Conservation (phyloP, 2,888 invertebrate genomes). For the Ochropleura plecta region DNA sequence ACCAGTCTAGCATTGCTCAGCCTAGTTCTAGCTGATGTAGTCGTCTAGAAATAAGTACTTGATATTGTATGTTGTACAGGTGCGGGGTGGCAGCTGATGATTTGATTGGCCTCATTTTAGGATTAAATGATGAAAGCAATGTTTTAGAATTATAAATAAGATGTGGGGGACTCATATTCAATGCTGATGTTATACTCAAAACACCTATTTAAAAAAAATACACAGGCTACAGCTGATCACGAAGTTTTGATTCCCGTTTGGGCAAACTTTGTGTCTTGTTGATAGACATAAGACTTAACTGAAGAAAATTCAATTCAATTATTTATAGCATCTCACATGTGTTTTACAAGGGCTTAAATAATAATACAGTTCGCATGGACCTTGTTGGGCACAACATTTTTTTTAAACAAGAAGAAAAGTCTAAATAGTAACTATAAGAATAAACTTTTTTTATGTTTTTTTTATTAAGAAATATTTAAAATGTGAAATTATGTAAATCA, state of each 20-base stretch:
- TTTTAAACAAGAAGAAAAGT: too few relatives aligned
- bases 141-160: constrained; percentile 17
- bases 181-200: too few relatives aligned
- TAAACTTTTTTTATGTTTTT: too few relatives aligned
- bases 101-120: constrained; percentile 26
- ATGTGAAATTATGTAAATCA: too few relatives aligned
- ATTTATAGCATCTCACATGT: too few relatives aligned
- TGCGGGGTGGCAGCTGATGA: constrained; percentile 31
- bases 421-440: too few relatives aligned
- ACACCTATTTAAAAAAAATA: too few relatives aligned
- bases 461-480: too few relatives aligned
- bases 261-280: not conserved
- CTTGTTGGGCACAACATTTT: too few relatives aligned
- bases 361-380: too few relatives aligned
- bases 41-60: constrained; percentile 32
- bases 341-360: too few relatives aligned
- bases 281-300: not conserved
- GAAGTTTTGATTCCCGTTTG: not conserved
- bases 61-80: constrained; percentile 16
- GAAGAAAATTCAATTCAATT: too few relatives aligned
- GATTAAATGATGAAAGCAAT: not conserved
- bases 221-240: not conserved
- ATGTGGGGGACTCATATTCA: not conserved
- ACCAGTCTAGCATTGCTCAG: constrained; percentile 33
- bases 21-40: constrained; percentile 10